Base-by-base conservation (phyloP, 2,797 vertebrate species). In the Adelosebastes latens region DNA sequence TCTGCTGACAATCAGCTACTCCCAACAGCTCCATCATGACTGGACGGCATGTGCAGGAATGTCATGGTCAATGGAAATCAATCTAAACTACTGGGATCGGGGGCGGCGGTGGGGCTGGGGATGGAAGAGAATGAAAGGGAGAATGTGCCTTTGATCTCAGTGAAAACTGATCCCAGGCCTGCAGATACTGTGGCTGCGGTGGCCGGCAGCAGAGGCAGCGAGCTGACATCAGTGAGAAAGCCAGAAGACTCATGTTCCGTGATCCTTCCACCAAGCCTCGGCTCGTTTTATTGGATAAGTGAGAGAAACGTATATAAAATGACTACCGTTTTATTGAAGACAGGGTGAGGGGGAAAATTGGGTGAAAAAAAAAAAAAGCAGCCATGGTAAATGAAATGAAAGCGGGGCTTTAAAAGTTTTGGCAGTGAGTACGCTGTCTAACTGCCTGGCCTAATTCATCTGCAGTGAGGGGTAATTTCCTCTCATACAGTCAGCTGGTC, bases 11-110 rank as follows among this genome's bases (percentile, higher is more conserved):
- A 92, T 93, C 92, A 93, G 81, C 83, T 88, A 87, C 86, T 89
- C 88, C 92, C 90, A 75, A 79, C 86, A 84, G 85, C 92, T 86
- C 91, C 88, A 87, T 93, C 87, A 84, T 81, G 93, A 93, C 92
- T 93, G 92, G 93, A 94, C 91, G 82, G 89, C 93, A 92, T 93
- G 93, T 93, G 88, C 90, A 93, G 93, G 94, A 95, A 96, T 95
- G 95, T 93, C 95, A 94, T 93, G 93, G 94, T 93, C 93, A 95
- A 94, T 95, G 93, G 94, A 96, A 96, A 96, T 95, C 94, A 93
- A 95, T 95, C 95, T 93, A 95, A 95, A 95, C 95, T 94, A 93
- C 91, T 91, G 92, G 89, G 92, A 93, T 83, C 69, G 85, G 86
- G 91, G 82, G 83, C 6, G 65, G 85, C n/a, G 73, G 83, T 65